Base-by-base conservation (phyloP, 2,797 vertebrate genomes). In the Rhabdophis nuchalis region DNA sequence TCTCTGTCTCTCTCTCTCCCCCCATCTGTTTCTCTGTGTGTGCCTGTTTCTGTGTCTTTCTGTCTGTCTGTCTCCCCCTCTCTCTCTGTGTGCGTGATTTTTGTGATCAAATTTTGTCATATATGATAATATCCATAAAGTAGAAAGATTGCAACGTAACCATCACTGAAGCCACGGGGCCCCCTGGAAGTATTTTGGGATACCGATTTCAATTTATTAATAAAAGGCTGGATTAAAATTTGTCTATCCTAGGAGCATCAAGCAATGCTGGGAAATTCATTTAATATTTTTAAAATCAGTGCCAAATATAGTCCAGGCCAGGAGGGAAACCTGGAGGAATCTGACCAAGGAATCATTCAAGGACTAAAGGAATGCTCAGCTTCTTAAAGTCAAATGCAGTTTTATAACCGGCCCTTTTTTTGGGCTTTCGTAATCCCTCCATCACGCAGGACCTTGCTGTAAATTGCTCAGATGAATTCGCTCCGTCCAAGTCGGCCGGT, bases 401-500 rank as follows among this genome's bases (percentile, higher is more conserved):
- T 92, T 88, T 92, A 92, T 54, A 86, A 91, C 46, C 88, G 1
- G 0, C 36, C 61, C 54, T 12, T 1, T 14, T 25, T 2, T 14
- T 93, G 92, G 91, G 29, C 82, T 92, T 85, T 88, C 0, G 5
- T 90, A 94, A 95, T 90, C 1, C 0, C 58, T 94, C 91, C 25
- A 85, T 82, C 57, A 27, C 89, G 56, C 54, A 50, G 27, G 93
- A 94, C 94, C 96, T 89, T 85, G 2, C 54, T 88, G 3, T 90
- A 88, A 90, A 89, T 93, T 94, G 95, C 94, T 0, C 88, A 72
- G 93, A 92, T 93, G 56, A 93, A 95, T 95, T 89, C 92, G 95
- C 72, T 85, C 95, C 23, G 89, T 95, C 96, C 96, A 95, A 56
- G 50, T 36, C 56, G 61, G 89, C 86, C 14, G 56, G n/a, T 57